Evolutionary conservation across 2,113 vertebrate genomes (phyloP).

Genomic region (Andinoacara biseriatus): DNA sequence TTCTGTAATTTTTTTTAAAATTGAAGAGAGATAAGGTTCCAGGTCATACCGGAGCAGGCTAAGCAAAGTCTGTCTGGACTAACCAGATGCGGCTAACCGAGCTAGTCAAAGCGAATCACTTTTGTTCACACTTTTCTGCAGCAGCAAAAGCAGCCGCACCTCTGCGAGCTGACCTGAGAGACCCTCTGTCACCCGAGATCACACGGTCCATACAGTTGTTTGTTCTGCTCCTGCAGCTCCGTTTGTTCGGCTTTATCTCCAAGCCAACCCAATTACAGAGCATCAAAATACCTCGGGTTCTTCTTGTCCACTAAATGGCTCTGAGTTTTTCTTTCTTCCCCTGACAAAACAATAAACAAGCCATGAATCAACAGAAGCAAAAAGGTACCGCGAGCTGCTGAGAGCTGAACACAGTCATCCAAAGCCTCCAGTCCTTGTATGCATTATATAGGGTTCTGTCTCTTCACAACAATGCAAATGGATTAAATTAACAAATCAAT

Average conservation of each 20-base stretch:
- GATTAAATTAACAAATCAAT: slow-evolving; percentile 4
- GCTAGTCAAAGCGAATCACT: slow-evolving; percentile 12
- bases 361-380: slow-evolving; percentile 2
- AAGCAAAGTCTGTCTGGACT: not conserved
- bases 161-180: slow-evolving; percentile 28
- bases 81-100: slow-evolving; percentile 1
- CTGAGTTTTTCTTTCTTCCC: not conserved
- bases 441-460: slow-evolving; percentile 4
- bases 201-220: slow-evolving; percentile 39
- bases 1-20: not conserved
- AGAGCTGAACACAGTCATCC: not conserved
- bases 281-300: slow-evolving; percentile 28
- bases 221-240: slow-evolving; percentile 30
- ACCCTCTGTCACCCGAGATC: slow-evolving; percentile 39
- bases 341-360: slow-evolving; percentile 17
- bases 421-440: not conserved
- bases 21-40: not conserved
- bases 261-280: slow-evolving; percentile 37
- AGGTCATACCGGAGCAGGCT: not conserved
- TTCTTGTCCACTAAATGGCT: slow-evolving; percentile 33
- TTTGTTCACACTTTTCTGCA: slow-evolving; percentile 24
- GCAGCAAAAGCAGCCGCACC: not conserved
- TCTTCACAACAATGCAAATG: slow-evolving; percentile 7
- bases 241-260: slow-evolving; percentile 53
- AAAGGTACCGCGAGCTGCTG: not conserved